These are phyloP conservation scores for Hepsetus odoe DNA, from an alignment of 2,113 vertebrate species.

Conservation along the genomic window DNA sequence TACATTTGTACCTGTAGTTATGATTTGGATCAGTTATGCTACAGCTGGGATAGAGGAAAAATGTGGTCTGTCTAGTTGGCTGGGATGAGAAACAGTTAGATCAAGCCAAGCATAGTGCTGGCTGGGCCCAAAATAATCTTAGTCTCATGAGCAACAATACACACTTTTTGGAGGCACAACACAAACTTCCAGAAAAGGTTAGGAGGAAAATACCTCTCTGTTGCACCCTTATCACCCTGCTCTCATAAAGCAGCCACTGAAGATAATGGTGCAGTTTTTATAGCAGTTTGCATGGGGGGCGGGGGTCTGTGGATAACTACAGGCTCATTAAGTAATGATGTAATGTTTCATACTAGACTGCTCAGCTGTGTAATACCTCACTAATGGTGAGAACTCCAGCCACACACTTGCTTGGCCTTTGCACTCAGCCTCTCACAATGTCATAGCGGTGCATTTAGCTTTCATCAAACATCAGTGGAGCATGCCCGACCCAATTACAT, in stretches of 20 bases:
- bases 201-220: neutral
- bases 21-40: no score
- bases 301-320: conserved; percentile 20
- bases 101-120: no score
- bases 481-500: conserved; percentile 65
- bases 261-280: conserved; percentile 50
- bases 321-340: conserved; percentile 55
- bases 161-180: neutral
- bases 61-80: no score
- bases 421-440: conserved; percentile 18
- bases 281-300: conserved; percentile 21
- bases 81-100: neutral
- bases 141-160: neutral
- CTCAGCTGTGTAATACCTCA: conserved; percentile 17
- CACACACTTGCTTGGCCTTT: conserved; percentile 12
- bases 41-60: no score
- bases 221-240: conserved; percentile 17
- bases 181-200: neutral
- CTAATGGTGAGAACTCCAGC: conserved; percentile 9
- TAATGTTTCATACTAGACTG: conserved; percentile 12
- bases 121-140: neutral
- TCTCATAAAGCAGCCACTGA: conserved; percentile 30
- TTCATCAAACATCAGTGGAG: conserved; percentile 59
- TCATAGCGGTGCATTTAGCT: conserved; percentile 43
- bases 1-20: neutral